phyloP scores from a whole-genome alignment of 1,140 invertebrate species.

The Apocrypta bakeri region DNA sequence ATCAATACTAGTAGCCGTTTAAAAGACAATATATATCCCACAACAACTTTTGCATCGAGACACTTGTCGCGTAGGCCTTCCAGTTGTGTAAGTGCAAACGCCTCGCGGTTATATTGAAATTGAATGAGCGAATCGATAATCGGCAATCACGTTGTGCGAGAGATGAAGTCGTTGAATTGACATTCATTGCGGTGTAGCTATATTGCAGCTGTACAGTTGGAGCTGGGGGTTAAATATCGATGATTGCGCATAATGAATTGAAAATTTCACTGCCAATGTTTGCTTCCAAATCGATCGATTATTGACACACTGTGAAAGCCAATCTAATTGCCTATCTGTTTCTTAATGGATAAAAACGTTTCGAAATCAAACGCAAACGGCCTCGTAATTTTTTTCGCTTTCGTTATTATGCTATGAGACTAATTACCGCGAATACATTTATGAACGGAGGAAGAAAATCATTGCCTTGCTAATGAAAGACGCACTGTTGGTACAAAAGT shows the following conservation, averaged over 20 bases:
- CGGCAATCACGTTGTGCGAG: background rate
- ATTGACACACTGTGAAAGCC: background rate
- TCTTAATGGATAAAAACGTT: background rate
- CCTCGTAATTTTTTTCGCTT: conserved; percentile 8
- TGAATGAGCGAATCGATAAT: conserved; percentile 14
- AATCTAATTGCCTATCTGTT: background rate
- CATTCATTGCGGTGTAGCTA: background rate
- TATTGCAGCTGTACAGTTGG: background rate
- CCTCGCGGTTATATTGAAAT: conserved; percentile 27
- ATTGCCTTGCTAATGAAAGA: background rate
- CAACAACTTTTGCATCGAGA: conserved; percentile 17
- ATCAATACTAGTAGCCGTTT: background rate
- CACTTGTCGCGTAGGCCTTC: conserved; percentile 34
- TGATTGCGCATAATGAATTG: background rate
- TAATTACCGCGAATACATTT: background rate
- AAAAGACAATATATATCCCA: background rate
- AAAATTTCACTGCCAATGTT: conserved; percentile 1
- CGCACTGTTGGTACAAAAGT: no score
- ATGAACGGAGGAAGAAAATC: background rate
- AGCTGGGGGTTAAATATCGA: background rate
- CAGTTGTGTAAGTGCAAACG: conserved; percentile 17
- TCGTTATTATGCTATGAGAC: background rate
- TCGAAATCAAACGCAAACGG: background rate
- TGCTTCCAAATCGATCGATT: background rate
- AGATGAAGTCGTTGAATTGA: conserved; percentile 3